Base-by-base conservation (phyloP, 1,140 invertebrate genomes). In the Oscheius sp. region DNA sequence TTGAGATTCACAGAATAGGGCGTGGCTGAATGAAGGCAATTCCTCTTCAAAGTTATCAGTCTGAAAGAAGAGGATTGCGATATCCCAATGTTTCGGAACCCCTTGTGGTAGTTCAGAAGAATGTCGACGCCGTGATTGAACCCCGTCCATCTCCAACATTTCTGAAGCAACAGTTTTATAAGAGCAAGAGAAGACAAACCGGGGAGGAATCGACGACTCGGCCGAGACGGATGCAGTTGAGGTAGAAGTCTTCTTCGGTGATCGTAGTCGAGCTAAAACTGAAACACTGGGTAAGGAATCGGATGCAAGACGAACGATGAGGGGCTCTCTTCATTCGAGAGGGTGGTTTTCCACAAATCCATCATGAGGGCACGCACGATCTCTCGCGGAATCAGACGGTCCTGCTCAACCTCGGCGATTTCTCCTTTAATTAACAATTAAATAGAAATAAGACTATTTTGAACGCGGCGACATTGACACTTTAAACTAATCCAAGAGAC, bases 1-100 rank as follows among this genome's bases (percentile, higher is more conserved):
- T n/a, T 36, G 10, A 63, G 18, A 32, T 63, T 63, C 4, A 42
- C 36, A 26, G 61, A 63, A 32, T 63, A 63, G 13, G 61, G 61
- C 10, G 32, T 63, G 7, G 61, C 7, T 7, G 32, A 32, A 26
- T 63, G 32, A 26, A 63, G 20, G 23, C 61, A 63, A 32, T 63
- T 63, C 26, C 61, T 63, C 36, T 38, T 34, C 28, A 63, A n/a
- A 32, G 32, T 38, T 18, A 63, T 34, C 26, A 42, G 10, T 29
- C 61, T 63, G 23, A 15, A 63, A 36, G 10, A n/a, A 45, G 42
- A 45, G 23, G 23, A 18, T 45, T 45, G 42, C 18, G 29, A 59
- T 59, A 31, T 23, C 23, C 0, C 29, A 15, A 13, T 59, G 13
- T 59, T 59, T 23, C 23, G 13, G 10, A 13, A 63, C 61, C 61